Conservation (phyloP, 2,113 vertebrate species). For the Scophthalmus maximus region DNA sequence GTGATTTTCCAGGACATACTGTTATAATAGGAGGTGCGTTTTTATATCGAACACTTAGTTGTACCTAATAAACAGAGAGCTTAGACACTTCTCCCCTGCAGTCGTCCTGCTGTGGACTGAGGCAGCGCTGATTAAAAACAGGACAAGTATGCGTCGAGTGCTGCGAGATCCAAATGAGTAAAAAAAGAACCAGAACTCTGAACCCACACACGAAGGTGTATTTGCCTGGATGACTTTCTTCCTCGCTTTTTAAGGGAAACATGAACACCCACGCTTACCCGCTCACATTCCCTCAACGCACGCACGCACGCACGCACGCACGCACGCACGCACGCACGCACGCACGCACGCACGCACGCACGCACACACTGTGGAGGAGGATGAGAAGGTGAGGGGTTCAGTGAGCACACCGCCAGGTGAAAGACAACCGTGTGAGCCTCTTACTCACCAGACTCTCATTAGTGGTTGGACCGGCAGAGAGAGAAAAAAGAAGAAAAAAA, state of each 20-base stretch:
- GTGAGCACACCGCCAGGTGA: neutral
- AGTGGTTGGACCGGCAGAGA: neutral
- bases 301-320: too few species aligned
- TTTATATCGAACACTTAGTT: neutral
- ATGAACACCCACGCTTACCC: neutral
- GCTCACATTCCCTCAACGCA: neutral
- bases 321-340: neutral
- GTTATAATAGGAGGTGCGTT: too few species aligned
- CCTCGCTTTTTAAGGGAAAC: neutral
- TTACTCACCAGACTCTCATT: neutral
- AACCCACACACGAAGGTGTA: too few species aligned
- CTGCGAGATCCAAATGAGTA: too few species aligned
- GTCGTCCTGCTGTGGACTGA: too few species aligned
- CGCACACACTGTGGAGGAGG: neutral
- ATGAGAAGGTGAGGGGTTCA: constrained; percentile 8
- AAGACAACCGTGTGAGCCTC: constrained; percentile 10
- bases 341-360: neutral
- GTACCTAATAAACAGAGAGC: neutral
- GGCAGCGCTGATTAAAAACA: too few species aligned
- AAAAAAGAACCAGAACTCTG: too few species aligned
- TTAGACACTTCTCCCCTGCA: too few species aligned
- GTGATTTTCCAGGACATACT: too few species aligned
- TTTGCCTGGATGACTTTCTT: neutral
- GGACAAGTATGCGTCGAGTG: too few species aligned
- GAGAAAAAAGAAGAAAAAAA: too few species aligned